Evolutionary conservation across 2,888 invertebrate genomes (phyloP), one percentile per base, ranked within the genome.

Genomic region (Amphimallon solstitiale): DNA sequence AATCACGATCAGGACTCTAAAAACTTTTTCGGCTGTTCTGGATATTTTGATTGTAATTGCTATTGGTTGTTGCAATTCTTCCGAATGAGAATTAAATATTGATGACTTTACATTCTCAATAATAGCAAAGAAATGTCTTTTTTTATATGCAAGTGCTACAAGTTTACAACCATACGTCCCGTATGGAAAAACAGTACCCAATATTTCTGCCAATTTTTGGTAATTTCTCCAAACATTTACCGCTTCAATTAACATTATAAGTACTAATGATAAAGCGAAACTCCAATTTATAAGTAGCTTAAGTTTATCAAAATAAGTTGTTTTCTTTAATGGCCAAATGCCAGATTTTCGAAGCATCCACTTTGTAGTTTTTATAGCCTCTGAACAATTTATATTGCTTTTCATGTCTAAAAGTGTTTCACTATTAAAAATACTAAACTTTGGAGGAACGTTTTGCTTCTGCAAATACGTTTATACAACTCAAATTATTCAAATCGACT

Each of bases 141-240:
- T 61, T 14, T 62, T 38, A 10, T 51, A 60, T 6, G 38, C 21
- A 38, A 69, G 63, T 15, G 38, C 34, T 7, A 38, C 19, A 9
- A 40, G 10, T 65, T 69, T 69, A 35, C 63, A 34, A 14, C 59
- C 12, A 29, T 21, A 34, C 2, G 67, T 52, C n/a, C 67, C 51
- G 34, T 67, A 54, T 6, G 67, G 63, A n/a, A 69, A 52, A 60
- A 65, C 63, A 5, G 64, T 67, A 34, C 67, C 67, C 2, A 67
- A 48, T 37, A 69, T 67, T 65, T 67, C 67, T 2, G 69, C 65
- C 2, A 69, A 37, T 12, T 54, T 56, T 7, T 59, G 51, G 43
- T 65, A 67, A 60, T 69, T 63, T 5, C 12, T 60, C 9, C 66
- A 34, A 23, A 62, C 64, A 15, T 59, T 46, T 1, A 62, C 12